phyloP scores from a whole-genome alignment of 1,140 invertebrate genomes.

The Idris sp. region DNA sequence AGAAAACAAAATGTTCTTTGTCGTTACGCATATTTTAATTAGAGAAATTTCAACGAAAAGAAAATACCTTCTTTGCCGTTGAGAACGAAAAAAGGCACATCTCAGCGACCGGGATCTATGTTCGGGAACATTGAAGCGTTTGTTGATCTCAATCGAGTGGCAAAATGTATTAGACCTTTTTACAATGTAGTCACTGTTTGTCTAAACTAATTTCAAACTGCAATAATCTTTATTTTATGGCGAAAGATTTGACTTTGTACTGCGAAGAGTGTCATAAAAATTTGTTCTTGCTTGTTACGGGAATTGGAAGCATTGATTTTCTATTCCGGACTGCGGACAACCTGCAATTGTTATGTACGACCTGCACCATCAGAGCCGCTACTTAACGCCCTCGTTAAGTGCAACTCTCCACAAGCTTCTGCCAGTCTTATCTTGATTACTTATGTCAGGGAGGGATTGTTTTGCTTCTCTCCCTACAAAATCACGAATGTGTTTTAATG shows the following conservation, averaged over 20 bases:
- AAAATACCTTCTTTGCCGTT: constrained; percentile 19
- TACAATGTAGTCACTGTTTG: constrained; percentile 58
- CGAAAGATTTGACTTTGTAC: constrained; percentile 3
- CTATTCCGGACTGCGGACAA: constrained; percentile 44
- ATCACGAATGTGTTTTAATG: constrained; percentile 29
- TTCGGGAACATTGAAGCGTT: constrained; percentile 42
- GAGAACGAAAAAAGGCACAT: too few relatives aligned
- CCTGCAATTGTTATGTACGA: constrained; percentile 57
- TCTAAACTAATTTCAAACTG: constrained; percentile 40
- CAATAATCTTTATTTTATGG: constrained; percentile 39
- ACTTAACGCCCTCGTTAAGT: constrained; percentile 60
- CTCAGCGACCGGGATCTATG: neutral
- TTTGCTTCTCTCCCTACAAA: constrained; percentile 32
- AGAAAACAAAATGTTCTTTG: constrained; percentile 6
- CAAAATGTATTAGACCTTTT: constrained; percentile 12
- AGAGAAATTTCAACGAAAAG: constrained; percentile 27
- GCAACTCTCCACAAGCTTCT: constrained; percentile 41
- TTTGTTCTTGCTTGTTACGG: neutral
- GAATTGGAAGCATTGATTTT: constrained; percentile 52
- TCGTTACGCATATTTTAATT: constrained; percentile 12
- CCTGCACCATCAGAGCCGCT: constrained; percentile 38
- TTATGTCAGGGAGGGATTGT: constrained; percentile 35
- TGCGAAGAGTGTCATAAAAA: constrained; percentile 20
- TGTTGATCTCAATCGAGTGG: constrained; percentile 35
- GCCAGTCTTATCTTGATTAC: constrained; percentile 58